Evolutionary conservation across 2,888 invertebrate genomes (phyloP), one percentile per base, ranked within the genome.

Genomic region (Pycnomerus fuliginosus): DNA sequence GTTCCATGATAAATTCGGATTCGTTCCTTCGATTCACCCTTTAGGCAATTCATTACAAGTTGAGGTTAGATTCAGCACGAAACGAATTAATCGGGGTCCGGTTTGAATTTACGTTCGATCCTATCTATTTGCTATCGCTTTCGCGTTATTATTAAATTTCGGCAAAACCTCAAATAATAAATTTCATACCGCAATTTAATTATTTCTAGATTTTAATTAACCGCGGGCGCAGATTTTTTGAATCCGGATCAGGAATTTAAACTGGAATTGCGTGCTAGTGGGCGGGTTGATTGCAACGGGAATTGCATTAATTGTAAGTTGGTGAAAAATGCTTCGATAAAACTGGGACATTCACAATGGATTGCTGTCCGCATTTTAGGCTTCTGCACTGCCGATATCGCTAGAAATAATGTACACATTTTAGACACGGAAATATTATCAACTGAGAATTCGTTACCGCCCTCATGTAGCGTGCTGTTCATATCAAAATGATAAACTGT

Each of bases 121-220:
- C 55, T 53, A 55, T 56, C 55, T 56, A 50, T 55, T 53, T 35
- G 55, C 50, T 56, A 56, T 56, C 56, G 43, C 48, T 53, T 53
- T 55, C 50, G 56, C 53, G 46, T 53, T 53, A 55, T 52, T 52
- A 54, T 52, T 52, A 50, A 50, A 50, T 52, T 52, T 50, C 32
- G 38, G 47, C 27, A 40, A 32, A 35, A 30, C 15, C 16, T 16
- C 39, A 35, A 48, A 44, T 35, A 46, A 32, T 32, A 37, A n/a
- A n/a, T n/a, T 25, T 36, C 25, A 36, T 38, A 16, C 31, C 22
- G 27, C 7, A 34, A 34, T 41, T 41, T 41, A 34, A 41, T 41
- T 41, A 41, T 20, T 28, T 11, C 10, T 4, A 24, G 23, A 20
- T 7, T 7, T 8, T 7, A 20, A 20, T 20, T 20, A 20, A 7